phyloP scores from a whole-genome alignment of 2,113 vertebrate genomes.

The Chunga burmeisteri region DNA sequence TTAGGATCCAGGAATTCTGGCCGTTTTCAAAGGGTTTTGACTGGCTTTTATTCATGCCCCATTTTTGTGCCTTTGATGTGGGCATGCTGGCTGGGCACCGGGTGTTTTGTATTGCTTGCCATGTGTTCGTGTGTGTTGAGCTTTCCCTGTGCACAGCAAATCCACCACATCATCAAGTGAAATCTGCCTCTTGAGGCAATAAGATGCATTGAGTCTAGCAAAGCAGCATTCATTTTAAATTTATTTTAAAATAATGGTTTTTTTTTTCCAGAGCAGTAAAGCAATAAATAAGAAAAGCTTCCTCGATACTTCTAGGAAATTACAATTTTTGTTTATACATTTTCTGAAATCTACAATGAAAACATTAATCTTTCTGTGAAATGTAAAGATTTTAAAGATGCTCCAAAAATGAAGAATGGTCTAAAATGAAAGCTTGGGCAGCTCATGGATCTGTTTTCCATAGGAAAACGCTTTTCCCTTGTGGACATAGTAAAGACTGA shows the following conservation, averaged over 20 bases:
- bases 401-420: not conserved
- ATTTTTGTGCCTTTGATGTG: not conserved
- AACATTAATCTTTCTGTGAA: not conserved
- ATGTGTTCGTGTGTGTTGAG: fast-evolving
- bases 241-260: not conserved
- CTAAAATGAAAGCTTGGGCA: not conserved
- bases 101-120: not conserved
- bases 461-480: not conserved
- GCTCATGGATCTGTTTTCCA: not conserved
- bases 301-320: not conserved
- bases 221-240: not conserved
- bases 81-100: fast-evolving
- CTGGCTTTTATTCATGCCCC: not conserved
- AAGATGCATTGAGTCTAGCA: not conserved
- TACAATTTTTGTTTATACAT: not conserved
- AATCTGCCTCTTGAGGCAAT: not conserved
- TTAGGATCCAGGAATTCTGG: not conserved
- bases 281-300: not conserved
- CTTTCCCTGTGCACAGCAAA: not conserved
- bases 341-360: not conserved
- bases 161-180: not conserved
- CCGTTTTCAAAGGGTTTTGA: not conserved
- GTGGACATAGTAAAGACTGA: not conserved
- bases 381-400: not conserved
- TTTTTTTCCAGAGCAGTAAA: not conserved